phyloP scores from a whole-genome alignment of 2,888 invertebrate species.

The Caenorhabditis sp. region DNA sequence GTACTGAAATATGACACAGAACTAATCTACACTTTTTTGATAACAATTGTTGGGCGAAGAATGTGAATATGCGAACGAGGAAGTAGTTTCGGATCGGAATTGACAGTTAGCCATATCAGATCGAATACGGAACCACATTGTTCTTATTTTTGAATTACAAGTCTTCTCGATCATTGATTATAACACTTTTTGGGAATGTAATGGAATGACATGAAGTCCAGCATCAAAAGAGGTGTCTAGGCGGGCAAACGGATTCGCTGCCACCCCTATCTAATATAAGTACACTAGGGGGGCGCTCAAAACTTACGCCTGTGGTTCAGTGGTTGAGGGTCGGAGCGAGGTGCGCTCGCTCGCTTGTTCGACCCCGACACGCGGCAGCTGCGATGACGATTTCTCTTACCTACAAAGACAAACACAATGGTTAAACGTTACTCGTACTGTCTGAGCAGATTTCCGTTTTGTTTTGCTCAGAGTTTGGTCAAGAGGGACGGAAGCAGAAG shows the following conservation, averaged over 20 bases:
- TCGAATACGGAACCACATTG: neutral
- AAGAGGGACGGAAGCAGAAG: neutral
- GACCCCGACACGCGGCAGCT: slow-evolving; percentile 35
- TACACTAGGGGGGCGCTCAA: neutral
- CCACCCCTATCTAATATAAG: slow-evolving; percentile 9
- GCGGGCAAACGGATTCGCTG: neutral
- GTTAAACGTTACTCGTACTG: slow-evolving; percentile 69
- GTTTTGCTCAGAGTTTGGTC: slow-evolving; percentile 15
- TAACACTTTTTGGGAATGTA: neutral
- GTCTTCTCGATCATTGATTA: neutral
- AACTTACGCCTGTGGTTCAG: slow-evolving; percentile 47
- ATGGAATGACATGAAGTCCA: neutral
- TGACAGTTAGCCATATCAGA: slow-evolving; percentile 13
- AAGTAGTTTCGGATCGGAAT: slow-evolving; percentile 28
- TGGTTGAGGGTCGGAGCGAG: slow-evolving; percentile 25
- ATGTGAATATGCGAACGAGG: slow-evolving; percentile 28
- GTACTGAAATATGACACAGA: slow-evolving; percentile 23
- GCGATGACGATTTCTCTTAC: slow-evolving; percentile 66
- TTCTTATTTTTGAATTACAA: slow-evolving; percentile 26
- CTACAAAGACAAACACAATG: slow-evolving; percentile 67
- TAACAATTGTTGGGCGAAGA: slow-evolving; percentile 10
- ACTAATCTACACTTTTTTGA: slow-evolving; percentile 17
- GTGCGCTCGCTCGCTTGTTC: slow-evolving; percentile 23
- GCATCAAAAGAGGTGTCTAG: too few relatives aligned
- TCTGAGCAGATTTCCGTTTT: slow-evolving; percentile 66